Evolutionary conservation across 2,888 invertebrate species (phyloP), one percentile per base, ranked within the genome.

Genomic region (Nymphalis polychloros): DNA sequence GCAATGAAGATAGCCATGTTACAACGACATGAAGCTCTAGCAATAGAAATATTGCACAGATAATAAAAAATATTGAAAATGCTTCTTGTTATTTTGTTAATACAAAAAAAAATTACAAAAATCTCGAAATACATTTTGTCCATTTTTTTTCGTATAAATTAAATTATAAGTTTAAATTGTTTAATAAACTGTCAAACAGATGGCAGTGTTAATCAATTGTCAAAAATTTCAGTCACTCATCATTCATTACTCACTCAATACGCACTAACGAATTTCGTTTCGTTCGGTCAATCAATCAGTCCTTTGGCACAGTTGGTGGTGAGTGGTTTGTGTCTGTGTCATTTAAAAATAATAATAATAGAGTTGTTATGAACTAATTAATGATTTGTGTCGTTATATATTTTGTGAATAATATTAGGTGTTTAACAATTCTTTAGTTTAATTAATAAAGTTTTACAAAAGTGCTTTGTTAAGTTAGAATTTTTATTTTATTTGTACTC

Each of bases 401-500:
- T 68, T 68, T 71, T 72, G 64, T 72, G 67, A 64, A 65, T 64
- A 53, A 31, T 64, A 69, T 53, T 62, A 69, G 60, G 35, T 70
- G 68, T 66, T 66, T 60, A 68, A 62, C 68, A 41, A 31, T 55
- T 35, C 49, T 72, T 64, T 23, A 23, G 60, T 64, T 52, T 31
- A 2, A 61, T 31, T 35, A 13, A 63, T 47, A 41, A n/a, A 61
- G 31, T 5, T 53, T 31, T 41, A 19, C 23, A 27, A 4, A 46
- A 57, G 63, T 72, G 71, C 19, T 59, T 20, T 66, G 52, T 68
- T 70, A 63, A 71, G 66, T 64, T 69, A 72, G 66, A 63, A 73
- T 73, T 69, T 73, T 73, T 70, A 72, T 73, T 74, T 84, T 85
- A 69, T 74, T 77, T 71, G 84, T 84, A 84, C 81, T 86, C 86